Conservation (phyloP, 2,888 invertebrate genomes). For the Allophyes oxyacanthae region DNA sequence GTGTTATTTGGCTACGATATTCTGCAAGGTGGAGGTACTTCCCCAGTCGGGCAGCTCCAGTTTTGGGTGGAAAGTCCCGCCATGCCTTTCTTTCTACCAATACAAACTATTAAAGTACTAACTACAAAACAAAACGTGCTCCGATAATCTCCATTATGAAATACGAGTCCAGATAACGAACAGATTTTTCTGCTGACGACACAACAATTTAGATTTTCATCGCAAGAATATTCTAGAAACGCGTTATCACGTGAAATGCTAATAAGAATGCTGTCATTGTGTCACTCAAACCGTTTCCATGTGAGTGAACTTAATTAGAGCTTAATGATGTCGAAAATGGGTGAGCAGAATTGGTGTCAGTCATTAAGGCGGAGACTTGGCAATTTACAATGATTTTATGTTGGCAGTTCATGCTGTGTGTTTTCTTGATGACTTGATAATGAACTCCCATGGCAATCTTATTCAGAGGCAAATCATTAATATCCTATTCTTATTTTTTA, state of each 20-base stretch:
- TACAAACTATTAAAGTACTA: constrained; percentile 10
- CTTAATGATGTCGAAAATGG: constrained; percentile 44
- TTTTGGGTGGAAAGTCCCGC: too few relatives aligned
- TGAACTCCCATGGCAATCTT: too few relatives aligned
- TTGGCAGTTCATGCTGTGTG: constrained; percentile 9
- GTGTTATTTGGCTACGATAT: too few relatives aligned
- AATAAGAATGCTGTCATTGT: constrained; percentile 54
- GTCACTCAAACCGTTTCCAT: constrained; percentile 50
- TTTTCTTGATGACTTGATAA: too few relatives aligned
- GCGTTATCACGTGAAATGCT: constrained; percentile 50
- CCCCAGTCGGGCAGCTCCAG: too few relatives aligned
- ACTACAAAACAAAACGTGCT: constrained; percentile 29
- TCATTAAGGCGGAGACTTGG: constrained; percentile 34
- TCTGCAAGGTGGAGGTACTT: not conserved
- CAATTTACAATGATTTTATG: constrained; percentile 13
- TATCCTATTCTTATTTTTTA: too few relatives aligned
- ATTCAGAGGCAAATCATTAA: too few relatives aligned
- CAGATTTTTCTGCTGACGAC: constrained; percentile 53
- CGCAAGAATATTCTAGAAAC: constrained; percentile 43
- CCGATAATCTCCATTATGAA: constrained; percentile 32
- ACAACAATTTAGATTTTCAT: constrained; percentile 52
- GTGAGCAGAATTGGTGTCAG: constrained; percentile 31
- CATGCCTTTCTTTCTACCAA: not conserved
- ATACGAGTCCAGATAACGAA: constrained; percentile 43
- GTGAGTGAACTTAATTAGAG: constrained; percentile 52